Evolutionary conservation across 2,113 vertebrate genomes (phyloP), one percentile per base, ranked within the genome.

Genomic region (Rhadina sibilatrix): DNA sequence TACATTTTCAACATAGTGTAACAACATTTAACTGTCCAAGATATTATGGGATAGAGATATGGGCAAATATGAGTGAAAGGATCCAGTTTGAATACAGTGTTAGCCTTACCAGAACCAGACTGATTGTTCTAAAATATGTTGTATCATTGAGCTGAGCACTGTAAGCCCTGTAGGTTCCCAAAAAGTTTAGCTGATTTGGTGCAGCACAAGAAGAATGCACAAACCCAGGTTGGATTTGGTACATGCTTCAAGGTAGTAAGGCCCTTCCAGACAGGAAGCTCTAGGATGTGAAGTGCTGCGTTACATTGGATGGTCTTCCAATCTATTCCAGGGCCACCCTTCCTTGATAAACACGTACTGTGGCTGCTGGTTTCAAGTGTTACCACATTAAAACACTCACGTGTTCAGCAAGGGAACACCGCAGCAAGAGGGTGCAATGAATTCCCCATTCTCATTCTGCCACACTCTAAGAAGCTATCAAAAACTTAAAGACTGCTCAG

Each of bases 291-390:
- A 33, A 80, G 19, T 12, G 27, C 20, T 80, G 21, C 12, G 40
- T 50, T 44, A 56, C 6, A 22, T 31, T 35, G 50, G 30, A 64
- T 64, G 37, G 16, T 49, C 15, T 52, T 13, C 52, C 6, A 23
- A 60, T 15, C 18, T 57, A 15, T 30, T 69, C 28, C 68, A 89
- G 24, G 21, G 27, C 24, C 44, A 31, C 15, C 20, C 15, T 17
- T 57, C 56, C 52, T 20, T 49, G 12, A 28, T 0, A 60, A 65
- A 89, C 5, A 68, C 0, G 0, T 35, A 12, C 24, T 19, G 28
- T 4, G 46, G 23, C 24, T 40, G 42, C 50, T 70, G 38, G 31
- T 33, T 59, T 24, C 20, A 60, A 76, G 12, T 25, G 22, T 24
- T 31, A 74, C 1, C 71, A 56, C 16, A 27, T 30, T 14, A 49